These are phyloP conservation scores for Istiophorus platypterus DNA, from an alignment of 2,113 vertebrate species.

Conservation along the genomic window DNA sequence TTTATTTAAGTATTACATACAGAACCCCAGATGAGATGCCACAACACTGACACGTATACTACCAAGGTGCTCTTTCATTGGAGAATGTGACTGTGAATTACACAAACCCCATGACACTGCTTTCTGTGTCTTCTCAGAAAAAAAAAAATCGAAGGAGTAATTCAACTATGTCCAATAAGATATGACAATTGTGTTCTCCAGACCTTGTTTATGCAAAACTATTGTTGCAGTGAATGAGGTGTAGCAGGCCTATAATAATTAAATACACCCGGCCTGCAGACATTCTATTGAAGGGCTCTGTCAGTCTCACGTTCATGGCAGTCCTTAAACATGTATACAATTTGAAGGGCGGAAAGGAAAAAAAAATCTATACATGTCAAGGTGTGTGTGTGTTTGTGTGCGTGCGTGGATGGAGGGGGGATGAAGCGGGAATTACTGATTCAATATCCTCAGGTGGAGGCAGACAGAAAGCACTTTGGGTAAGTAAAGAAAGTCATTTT, in stretches of 20 bases:
- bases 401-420: neutral
- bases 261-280: slow-evolving; percentile 31
- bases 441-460: slow-evolving; percentile 71
- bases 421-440: slow-evolving; percentile 43
- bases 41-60: slow-evolving; percentile 22
- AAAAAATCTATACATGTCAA: slow-evolving; percentile 28
- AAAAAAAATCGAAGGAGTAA: slow-evolving; percentile 32
- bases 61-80: neutral
- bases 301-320: slow-evolving; percentile 40
- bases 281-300: slow-evolving; percentile 21
- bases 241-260: slow-evolving; percentile 18
- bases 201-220: slow-evolving; percentile 31
- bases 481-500: slow-evolving; percentile 80
- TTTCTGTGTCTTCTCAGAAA: neutral
- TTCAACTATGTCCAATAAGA: slow-evolving; percentile 33
- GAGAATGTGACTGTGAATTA: slow-evolving; percentile 17
- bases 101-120: neutral
- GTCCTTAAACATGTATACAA: slow-evolving; percentile 26
- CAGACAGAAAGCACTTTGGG: slow-evolving; percentile 69
- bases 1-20: slow-evolving; percentile 35
- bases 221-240: slow-evolving; percentile 13
- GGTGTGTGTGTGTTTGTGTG: neutral
- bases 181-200: slow-evolving; percentile 25
- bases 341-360: slow-evolving; percentile 19
- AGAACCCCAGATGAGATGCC: slow-evolving; percentile 24